Percentiles rank a stretch among this genome's conserved stretches.
These are phyloP conservation scores for Parasteatoda lunata DNA, from an alignment of 2,888 invertebrate genomes.

Conservation along the genomic window DNA sequence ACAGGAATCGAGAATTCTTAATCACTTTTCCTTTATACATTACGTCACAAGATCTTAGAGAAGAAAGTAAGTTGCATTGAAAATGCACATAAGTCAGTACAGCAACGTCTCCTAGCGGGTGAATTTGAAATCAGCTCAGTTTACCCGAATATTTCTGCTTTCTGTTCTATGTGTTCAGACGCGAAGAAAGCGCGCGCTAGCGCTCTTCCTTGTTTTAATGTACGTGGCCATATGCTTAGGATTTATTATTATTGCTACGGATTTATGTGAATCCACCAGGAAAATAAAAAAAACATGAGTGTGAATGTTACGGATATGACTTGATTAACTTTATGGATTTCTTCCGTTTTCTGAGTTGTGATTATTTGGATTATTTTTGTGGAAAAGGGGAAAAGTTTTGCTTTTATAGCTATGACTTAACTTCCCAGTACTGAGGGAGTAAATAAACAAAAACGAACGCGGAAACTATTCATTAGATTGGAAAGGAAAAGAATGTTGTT, in stretches of 20 bases:
- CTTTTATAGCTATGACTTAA: background rate
- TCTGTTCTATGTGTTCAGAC: slow-evolving; percentile 11
- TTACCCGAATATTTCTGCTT: background rate
- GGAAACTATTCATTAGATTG: background rate
- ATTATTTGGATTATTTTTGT: background rate
- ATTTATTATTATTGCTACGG: slow-evolving; percentile 3
- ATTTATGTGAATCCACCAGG: background rate
- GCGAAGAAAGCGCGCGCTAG: background rate
- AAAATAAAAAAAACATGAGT: background rate
- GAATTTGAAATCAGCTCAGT: slow-evolving; percentile 25
- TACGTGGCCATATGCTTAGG: slow-evolving; percentile 36
- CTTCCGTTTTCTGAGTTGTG: background rate
- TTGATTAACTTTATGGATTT: no score
- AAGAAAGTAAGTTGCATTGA: background rate
- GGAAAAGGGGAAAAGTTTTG: background rate
- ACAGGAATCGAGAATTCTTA: background rate
- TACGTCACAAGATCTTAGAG: background rate
- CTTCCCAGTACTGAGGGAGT: background rate
- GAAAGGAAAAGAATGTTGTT: slow-evolving; percentile 44
- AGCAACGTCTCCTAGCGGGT: slow-evolving; percentile 35
- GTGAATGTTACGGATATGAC: background rate
- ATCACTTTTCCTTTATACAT: background rate
- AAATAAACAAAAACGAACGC: background rate
- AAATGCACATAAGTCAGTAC: background rate
- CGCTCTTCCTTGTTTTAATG: background rate